These are phyloP conservation scores for Enteromius paludinosus DNA, from an alignment of 2,797 vertebrate species.

Conservation along the genomic window DNA sequence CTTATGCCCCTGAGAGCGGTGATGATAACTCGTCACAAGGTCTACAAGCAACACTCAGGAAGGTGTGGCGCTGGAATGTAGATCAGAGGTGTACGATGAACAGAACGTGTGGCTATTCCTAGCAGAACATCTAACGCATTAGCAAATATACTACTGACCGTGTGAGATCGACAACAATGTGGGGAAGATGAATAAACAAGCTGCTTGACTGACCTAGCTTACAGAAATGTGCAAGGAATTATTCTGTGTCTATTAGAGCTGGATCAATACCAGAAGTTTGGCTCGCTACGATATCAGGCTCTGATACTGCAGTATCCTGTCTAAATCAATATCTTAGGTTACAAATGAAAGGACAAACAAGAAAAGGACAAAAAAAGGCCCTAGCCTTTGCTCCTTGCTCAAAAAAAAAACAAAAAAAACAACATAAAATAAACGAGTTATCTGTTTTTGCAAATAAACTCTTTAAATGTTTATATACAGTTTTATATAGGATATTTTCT, in stretches of 20 bases:
- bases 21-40: conserved; percentile 68
- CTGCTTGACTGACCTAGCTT: conserved; percentile 72
- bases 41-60: conserved; percentile 58
- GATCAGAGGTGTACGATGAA: conserved; percentile 58
- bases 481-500: neutral
- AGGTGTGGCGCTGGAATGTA: conserved; percentile 46
- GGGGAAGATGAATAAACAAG: conserved; percentile 75
- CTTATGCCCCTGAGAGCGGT: conserved; percentile 61
- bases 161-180: conserved; percentile 61
- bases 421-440: neutral
- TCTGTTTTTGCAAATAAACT: no score
- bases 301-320: conserved; percentile 31
- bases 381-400: neutral
- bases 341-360: conserved; percentile 18
- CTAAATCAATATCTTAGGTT: conserved; percentile 18
- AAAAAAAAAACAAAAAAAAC: neutral
- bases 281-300: conserved; percentile 55
- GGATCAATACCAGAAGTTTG: conserved; percentile 67
- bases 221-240: conserved; percentile 66
- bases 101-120: conserved; percentile 69
- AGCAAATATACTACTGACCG: conserved; percentile 45
- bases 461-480: no score
- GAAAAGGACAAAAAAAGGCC: neutral
- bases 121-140: conserved; percentile 56
- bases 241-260: conserved; percentile 67